Percentiles rank a stretch among this genome's conserved stretches.
These are phyloP conservation scores for Aspidiotus rigidus DNA, from an alignment of 2,888 invertebrate genomes.

Conservation along the genomic window DNA sequence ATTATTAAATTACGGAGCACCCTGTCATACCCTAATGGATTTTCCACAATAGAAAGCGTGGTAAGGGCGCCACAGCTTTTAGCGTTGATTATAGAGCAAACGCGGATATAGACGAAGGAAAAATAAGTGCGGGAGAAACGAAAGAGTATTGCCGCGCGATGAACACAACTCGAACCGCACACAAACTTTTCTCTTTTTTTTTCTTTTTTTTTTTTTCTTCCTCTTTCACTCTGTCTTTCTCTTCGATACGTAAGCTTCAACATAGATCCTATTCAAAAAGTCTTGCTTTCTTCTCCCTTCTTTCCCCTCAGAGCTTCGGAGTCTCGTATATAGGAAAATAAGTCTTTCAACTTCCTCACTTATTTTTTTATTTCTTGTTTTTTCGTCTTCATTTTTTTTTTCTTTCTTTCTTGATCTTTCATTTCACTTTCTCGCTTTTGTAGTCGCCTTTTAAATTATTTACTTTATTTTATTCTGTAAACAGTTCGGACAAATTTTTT, in stretches of 20 bases:
- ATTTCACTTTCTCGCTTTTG: background rate
- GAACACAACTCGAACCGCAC: constrained; percentile 1
- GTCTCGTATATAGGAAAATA: constrained; percentile 11
- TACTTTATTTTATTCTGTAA: constrained; percentile 17
- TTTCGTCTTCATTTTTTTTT: constrained; percentile 1
- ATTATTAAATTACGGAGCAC: constrained; percentile 33
- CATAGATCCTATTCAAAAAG: constrained; percentile 11
- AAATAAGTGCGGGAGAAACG: constrained; percentile 3
- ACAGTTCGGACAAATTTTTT: constrained; percentile 8
- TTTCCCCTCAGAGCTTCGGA: constrained; percentile 12
- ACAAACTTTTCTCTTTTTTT: background rate
- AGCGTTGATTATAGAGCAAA: constrained; percentile 32
- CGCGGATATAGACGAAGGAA: background rate
- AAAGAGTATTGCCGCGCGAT: constrained; percentile 1
- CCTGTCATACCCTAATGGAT: constrained; percentile 34
- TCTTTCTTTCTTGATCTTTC: background rate
- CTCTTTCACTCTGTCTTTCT: too few relatives aligned
- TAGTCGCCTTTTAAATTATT: constrained; percentile 5
- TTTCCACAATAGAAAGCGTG: constrained; percentile 29
- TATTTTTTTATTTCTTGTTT: background rate
- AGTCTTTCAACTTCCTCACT: constrained; percentile 20
- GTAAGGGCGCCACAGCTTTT: constrained; percentile 35
- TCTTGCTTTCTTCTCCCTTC: background rate
- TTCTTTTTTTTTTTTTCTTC: background rate
- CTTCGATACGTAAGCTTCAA: constrained; percentile 8